Evolutionary conservation across 2,113 vertebrate genomes (phyloP).

Genomic region (Actenoides lindsayi): DNA sequence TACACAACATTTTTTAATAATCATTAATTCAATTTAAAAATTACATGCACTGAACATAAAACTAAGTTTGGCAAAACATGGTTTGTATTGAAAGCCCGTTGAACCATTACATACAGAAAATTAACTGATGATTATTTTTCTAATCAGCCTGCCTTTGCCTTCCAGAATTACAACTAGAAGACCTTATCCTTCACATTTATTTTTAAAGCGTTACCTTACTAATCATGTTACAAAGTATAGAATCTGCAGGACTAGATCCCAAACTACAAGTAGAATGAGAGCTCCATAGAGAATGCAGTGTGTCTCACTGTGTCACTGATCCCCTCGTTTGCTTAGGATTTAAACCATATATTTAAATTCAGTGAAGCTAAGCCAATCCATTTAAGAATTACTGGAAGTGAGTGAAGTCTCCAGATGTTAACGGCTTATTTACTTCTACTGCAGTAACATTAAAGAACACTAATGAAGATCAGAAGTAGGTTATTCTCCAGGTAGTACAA

Average conservation of each 20-base stretch:
- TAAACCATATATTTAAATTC: not conserved
- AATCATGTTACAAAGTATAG: not conserved
- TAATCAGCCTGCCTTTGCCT: not conserved
- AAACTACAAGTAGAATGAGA: not conserved
- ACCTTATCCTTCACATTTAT: not conserved
- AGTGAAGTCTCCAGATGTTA: conserved; percentile 15
- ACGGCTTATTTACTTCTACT: not conserved
- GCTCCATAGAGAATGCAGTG: not conserved
- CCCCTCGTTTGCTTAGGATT: not conserved
- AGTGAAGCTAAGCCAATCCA: not conserved
- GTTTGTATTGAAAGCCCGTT: not conserved
- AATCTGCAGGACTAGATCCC: not conserved
- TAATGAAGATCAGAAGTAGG: not conserved
- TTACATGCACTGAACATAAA: not conserved
- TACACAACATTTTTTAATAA: not conserved
- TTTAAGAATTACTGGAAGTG: not conserved
- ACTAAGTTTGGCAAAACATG: not conserved
- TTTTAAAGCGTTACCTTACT: not conserved
- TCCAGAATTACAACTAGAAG: not conserved
- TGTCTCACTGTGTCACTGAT: not conserved
- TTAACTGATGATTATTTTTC: not conserved
- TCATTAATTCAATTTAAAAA: not conserved
- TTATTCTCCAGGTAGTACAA: not conserved
- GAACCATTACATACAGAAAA: not conserved
- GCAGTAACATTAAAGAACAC: not conserved